Conservation (phyloP, 2,888 invertebrate genomes). For the Pilophorus perplexus region DNA sequence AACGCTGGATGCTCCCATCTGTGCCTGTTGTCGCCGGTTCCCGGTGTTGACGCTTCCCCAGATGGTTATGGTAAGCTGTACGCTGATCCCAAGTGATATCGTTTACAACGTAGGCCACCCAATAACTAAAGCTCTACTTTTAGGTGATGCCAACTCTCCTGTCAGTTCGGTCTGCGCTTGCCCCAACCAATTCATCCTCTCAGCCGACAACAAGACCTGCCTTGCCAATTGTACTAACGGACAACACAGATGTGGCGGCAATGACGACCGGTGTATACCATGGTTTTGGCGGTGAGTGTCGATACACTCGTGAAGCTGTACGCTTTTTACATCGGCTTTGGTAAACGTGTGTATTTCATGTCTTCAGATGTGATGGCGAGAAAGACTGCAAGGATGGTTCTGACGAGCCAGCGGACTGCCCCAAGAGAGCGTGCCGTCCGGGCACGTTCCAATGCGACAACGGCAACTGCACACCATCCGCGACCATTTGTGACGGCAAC, state of each 20-base stretch:
- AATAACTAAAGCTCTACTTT: too few relatives aligned
- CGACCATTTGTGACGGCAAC: constrained; percentile 88
- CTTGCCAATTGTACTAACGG: constrained; percentile 91
- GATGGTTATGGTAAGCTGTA: constrained; percentile 47
- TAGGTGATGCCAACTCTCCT: constrained; percentile 64
- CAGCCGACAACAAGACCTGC: constrained; percentile 80
- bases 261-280: constrained; percentile 70
- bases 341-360: background rate
- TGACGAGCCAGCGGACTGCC: constrained; percentile 83
- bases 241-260: constrained; percentile 73
- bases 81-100: too few relatives aligned
- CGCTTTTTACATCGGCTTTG: too few relatives aligned
- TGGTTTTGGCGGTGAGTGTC: constrained; percentile 71
- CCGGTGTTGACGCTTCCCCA: constrained; percentile 49
- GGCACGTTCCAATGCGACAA: constrained; percentile 94
- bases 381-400: constrained; percentile 88
- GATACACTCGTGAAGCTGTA: too few relatives aligned
- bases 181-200: constrained; percentile 88
- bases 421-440: constrained; percentile 77
- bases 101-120: too few relatives aligned
- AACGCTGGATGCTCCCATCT: constrained; percentile 97
- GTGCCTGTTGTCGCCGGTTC: constrained; percentile 80
- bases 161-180: constrained; percentile 84
- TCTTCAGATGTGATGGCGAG: constrained; percentile 75
- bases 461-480: constrained; percentile 86